Conservation (phyloP, 2,797 vertebrate species). For the Oophaga sylvatica region DNA sequence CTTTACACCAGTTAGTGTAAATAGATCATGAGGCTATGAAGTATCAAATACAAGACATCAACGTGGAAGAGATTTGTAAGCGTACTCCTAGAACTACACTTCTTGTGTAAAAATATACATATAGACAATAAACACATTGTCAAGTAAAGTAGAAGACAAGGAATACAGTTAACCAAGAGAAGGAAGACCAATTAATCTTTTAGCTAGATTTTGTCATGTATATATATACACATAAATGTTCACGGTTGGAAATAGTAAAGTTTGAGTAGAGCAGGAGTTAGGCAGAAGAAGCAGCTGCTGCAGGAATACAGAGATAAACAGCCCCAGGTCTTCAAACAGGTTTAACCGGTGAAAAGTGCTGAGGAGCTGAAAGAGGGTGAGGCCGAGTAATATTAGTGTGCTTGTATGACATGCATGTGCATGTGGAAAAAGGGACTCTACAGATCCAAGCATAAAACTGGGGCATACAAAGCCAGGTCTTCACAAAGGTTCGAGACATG, state of each 20-base stretch:
- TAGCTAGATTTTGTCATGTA: neutral
- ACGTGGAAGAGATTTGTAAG: neutral
- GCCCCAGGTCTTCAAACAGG: constrained; percentile 60
- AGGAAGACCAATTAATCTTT: neutral
- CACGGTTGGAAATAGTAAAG: neutral
- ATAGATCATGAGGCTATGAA: neutral
- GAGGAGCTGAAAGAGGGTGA: constrained; percentile 55
- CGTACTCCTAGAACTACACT: neutral
- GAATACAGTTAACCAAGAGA: neutral
- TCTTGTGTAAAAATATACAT: neutral
- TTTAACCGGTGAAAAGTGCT: constrained; percentile 54
- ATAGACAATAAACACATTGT: neutral
- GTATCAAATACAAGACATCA: neutral
- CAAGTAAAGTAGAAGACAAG: neutral
- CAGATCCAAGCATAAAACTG: constrained; percentile 16
- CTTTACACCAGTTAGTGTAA: neutral
- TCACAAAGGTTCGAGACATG: neutral
- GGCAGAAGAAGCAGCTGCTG: constrained; percentile 51
- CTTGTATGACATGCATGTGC: constrained; percentile 57
- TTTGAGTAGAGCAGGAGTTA: neutral
- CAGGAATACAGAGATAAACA: constrained; percentile 55
- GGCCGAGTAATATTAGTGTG: constrained; percentile 46
- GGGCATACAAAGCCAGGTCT: neutral
- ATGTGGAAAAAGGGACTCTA: constrained; percentile 42
- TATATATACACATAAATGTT: neutral